Conservation (phyloP, 64 coral and sea anemone genomes). For the Hydrozoanthus tunicans region DNA sequence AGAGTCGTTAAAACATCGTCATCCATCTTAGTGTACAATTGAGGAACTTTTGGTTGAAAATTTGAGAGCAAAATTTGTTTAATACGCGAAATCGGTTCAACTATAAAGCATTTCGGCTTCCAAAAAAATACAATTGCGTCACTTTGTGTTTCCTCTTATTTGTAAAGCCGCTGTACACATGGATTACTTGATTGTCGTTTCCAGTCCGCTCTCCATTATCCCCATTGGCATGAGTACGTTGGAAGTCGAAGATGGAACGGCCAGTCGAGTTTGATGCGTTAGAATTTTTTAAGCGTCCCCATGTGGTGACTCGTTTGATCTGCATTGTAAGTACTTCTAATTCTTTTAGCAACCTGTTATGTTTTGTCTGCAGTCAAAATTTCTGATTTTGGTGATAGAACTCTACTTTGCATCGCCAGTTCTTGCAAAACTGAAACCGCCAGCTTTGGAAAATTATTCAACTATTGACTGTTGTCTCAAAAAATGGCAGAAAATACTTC, state of each 20-base stretch:
- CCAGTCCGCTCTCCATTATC: neutral
- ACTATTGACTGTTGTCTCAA: no score
- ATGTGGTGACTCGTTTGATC: slow-evolving; percentile 41
- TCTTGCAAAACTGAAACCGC: no score
- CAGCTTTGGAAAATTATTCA: no score
- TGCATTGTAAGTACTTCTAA: slow-evolving; percentile 48
- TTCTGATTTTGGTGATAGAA: neutral
- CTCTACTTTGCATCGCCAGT: neutral
- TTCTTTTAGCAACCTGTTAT: neutral
- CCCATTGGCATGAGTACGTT: neutral
- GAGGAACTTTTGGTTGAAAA: neutral
- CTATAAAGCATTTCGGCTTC: slow-evolving; percentile 31
- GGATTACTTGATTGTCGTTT: neutral
- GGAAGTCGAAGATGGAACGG: slow-evolving; percentile 20
- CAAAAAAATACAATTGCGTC: slow-evolving; percentile 50
- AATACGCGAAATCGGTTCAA: slow-evolving; percentile 35
- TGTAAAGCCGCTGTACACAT: slow-evolving; percentile 33
- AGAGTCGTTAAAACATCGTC: slow-evolving; percentile 95
- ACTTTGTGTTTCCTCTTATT: slow-evolving; percentile 35
- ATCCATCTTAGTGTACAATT: slow-evolving; percentile 65
- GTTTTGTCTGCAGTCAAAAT: neutral
- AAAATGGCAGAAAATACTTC: neutral
- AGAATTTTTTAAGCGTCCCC: slow-evolving; percentile 54
- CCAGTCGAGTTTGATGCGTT: slow-evolving; percentile 28
- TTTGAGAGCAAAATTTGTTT: neutral